These are phyloP conservation scores for Dendronephthya gigantea DNA, from an alignment of 64 coral and sea anemone species.

Conservation along the genomic window DNA sequence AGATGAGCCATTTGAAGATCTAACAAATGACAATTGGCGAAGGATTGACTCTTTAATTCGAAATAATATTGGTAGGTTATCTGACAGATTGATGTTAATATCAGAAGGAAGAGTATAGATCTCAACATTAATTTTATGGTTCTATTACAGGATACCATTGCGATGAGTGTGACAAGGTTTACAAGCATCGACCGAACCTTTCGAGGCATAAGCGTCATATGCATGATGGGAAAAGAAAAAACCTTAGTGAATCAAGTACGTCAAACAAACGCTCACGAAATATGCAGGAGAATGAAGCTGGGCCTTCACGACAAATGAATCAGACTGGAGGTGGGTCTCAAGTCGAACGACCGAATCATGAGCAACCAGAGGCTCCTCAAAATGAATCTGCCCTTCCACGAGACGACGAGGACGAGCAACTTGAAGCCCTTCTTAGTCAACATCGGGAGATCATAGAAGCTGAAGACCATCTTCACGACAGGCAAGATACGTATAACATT, in stretches of 20 bases:
- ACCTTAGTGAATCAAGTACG: neutral
- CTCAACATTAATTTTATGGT: no score
- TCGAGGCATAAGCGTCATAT: neutral
- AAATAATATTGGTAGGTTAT: no score
- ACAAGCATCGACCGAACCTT: neutral
- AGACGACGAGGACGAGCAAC: neutral
- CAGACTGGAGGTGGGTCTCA: neutral
- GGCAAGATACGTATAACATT: constrained; percentile 1
- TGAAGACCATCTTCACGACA: neutral
- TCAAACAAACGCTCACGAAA: neutral
- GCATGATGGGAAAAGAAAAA: neutral
- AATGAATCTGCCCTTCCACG: neutral
- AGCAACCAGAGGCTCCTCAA: no score
- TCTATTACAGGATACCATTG: neutral
- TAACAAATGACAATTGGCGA: neutral
- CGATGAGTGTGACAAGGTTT: neutral
- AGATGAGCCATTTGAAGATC: neutral
- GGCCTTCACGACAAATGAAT: neutral
- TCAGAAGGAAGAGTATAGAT: no score
- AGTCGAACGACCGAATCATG: neutral
- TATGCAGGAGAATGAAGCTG: neutral
- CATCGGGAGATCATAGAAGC: neutral
- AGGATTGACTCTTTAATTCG: neutral
- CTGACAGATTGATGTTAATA: no score
- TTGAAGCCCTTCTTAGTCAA: neutral